Base-by-base conservation (phyloP, 2,797 vertebrate genomes). In the Thaleichthys pacificus region DNA sequence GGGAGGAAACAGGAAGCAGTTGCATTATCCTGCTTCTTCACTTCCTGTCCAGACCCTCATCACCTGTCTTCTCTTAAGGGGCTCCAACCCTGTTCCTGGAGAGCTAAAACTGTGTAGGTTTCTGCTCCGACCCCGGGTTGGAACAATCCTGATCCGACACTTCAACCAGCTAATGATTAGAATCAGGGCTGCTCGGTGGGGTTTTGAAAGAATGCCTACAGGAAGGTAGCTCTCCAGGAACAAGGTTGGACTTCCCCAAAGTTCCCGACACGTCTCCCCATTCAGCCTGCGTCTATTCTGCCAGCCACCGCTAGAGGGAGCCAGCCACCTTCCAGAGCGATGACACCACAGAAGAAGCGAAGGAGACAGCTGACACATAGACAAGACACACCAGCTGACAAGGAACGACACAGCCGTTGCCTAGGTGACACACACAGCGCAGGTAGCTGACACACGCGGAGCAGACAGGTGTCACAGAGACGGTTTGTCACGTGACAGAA, bases 301-400 rank as follows among this genome's bases (percentile, higher is more conserved):
- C 42, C 22, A 7, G 35, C 64, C 64, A 22, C 17, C 19, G 54
- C 24, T 51, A 22, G 42, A 67, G 24, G 6, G 65, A 67, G 42
- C 5, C 38, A 9, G 15, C 42, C 24, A 42, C 64, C 38, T 49
- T 47, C 22, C n/a, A 24, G 12, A 17, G 38, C 35, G 42, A 49
- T 24, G 24, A 24, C 42, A 26, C 21, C 14, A 49, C 64, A 47
- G 64, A 49, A 21, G 19, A 66, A 66, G 64, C 63, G 14, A 21
- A 65, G 35, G 30, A 22, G 63, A 66, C 51, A 62, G 30, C 62
- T 64, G 62, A 64, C 65, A 51, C 42, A 51, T 67, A 28, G 47
- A 51, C 26, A 17, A 42, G 42, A 51, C 38, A 67, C 65, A 67
- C 3, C 9, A 19, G 15, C 15, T n/a, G 15, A 56, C 47, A 56